phyloP scores from a whole-genome alignment of 2,797 vertebrate genomes.

The Gymnoscopelus braueri region DNA sequence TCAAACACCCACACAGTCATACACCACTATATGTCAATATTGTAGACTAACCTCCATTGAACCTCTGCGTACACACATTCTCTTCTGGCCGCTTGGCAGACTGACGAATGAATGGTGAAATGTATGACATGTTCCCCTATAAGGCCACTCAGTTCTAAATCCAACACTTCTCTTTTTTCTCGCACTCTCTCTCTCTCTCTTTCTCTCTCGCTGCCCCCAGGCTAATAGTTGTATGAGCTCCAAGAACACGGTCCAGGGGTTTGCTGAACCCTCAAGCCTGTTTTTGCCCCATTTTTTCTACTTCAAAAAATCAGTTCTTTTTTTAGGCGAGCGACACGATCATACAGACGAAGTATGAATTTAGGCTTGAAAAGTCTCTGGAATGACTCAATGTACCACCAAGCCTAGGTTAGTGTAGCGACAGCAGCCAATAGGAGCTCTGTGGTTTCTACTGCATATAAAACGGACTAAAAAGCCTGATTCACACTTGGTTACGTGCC shows the following conservation, averaged over 20 bases:
- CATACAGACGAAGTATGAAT: no score
- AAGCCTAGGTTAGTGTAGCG: constrained; percentile 50
- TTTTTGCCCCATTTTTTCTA: no score
- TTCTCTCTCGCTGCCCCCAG: constrained; percentile 60
- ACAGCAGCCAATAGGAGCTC: constrained; percentile 67
- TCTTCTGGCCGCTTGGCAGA: constrained; percentile 77
- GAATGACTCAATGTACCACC: constrained; percentile 56
- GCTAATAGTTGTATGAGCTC: constrained; percentile 57
- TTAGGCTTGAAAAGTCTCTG: constrained; percentile 29
- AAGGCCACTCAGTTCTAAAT: constrained; percentile 83
- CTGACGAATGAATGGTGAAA: constrained; percentile 77
- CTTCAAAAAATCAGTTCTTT: no score
- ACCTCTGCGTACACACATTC: constrained; percentile 73
- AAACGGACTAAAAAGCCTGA: constrained; percentile 54
- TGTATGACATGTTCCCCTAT: constrained; percentile 77
- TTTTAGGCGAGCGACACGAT: no score
- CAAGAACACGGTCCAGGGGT: constrained; percentile 27
- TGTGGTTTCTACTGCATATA: constrained; percentile 74
- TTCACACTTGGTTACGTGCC: background rate
- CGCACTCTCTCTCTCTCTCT: constrained; percentile 47
- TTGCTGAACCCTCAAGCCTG: constrained; percentile 2
- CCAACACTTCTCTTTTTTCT: constrained; percentile 61
- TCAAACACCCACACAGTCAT: constrained; percentile 47
- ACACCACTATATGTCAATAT: constrained; percentile 71
- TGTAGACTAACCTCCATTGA: constrained; percentile 74